Evolutionary conservation across 2,113 vertebrate species (phyloP).

Genomic region (Mesocricetus auratus): DNA sequence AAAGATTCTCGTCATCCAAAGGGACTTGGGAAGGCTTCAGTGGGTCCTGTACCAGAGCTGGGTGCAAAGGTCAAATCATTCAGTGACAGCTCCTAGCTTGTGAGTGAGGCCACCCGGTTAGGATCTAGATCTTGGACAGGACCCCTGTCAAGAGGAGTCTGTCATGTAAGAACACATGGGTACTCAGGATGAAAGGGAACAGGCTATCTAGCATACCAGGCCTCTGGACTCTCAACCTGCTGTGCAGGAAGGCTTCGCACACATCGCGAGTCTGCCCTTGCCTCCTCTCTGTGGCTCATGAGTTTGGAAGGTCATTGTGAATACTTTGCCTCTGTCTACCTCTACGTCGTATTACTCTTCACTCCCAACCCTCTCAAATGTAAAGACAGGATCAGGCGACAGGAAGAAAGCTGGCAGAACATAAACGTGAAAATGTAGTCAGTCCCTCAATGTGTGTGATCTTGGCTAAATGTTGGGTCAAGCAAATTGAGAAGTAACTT

Average conservation of each 20-base stretch:
- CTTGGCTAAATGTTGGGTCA: not conserved
- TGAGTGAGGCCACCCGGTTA: not conserved
- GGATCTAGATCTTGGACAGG: not conserved
- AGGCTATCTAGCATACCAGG: not conserved
- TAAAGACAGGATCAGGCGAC: not conserved
- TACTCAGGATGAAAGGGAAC: not conserved
- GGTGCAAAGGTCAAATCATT: not conserved
- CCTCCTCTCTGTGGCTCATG: not conserved
- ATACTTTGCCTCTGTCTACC: not conserved
- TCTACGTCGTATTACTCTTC: not conserved
- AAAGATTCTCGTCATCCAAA: not conserved
- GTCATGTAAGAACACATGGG: not conserved
- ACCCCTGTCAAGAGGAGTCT: not conserved
- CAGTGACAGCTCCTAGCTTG: not conserved
- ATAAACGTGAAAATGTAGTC: not conserved
- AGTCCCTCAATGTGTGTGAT: not conserved
- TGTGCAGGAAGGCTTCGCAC: accelerated
- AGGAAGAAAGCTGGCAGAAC: not conserved
- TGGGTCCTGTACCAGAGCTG: not conserved
- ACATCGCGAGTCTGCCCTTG: not conserved
- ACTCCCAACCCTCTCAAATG: not conserved
- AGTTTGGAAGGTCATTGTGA: not conserved
- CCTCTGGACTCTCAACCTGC: not conserved
- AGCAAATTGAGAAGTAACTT: not conserved
- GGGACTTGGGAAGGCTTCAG: not conserved